Conservation (phyloP, 2,113 vertebrate genomes). For the Arenaria interpres region DNA sequence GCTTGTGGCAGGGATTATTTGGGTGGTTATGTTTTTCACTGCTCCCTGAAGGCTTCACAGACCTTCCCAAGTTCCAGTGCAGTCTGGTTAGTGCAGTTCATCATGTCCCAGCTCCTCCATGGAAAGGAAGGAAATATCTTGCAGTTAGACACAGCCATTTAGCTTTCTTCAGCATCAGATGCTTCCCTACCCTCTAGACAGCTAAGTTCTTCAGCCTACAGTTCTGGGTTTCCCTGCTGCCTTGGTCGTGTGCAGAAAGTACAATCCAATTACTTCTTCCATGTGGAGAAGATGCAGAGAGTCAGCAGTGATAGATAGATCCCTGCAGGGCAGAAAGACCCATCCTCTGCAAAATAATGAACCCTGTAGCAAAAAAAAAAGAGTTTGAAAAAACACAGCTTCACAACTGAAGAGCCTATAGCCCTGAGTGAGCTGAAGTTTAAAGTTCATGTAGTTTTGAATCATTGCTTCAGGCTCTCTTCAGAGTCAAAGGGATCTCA, state of each 20-base stretch:
- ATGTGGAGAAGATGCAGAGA: constrained; percentile 38
- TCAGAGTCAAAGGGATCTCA: constrained; percentile 9
- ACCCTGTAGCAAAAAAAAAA: background rate
- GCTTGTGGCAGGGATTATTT: background rate
- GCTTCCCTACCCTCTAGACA: background rate
- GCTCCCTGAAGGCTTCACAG: background rate
- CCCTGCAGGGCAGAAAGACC: constrained; percentile 36
- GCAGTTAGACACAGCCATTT: background rate
- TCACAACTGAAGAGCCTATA: background rate
- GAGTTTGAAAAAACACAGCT: background rate
- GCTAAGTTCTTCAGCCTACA: background rate
- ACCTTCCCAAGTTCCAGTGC: background rate
- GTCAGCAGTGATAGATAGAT: constrained; percentile 21
- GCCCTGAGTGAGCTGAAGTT: background rate
- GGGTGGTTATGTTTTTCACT: background rate
- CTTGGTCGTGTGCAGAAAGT: background rate
- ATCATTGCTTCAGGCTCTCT: constrained; percentile 11
- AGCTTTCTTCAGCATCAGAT: background rate
- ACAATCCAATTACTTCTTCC: constrained; percentile 56
- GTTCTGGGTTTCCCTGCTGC: background rate
- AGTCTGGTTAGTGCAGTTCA: background rate
- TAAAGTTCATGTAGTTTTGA: constrained; percentile 20
- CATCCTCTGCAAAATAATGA: constrained; percentile 43
- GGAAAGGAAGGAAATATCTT: background rate
- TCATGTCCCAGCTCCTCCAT: background rate